These are phyloP conservation scores for Tupaia chinensis DNA, from an alignment of 2,113 vertebrate species.

Conservation along the genomic window DNA sequence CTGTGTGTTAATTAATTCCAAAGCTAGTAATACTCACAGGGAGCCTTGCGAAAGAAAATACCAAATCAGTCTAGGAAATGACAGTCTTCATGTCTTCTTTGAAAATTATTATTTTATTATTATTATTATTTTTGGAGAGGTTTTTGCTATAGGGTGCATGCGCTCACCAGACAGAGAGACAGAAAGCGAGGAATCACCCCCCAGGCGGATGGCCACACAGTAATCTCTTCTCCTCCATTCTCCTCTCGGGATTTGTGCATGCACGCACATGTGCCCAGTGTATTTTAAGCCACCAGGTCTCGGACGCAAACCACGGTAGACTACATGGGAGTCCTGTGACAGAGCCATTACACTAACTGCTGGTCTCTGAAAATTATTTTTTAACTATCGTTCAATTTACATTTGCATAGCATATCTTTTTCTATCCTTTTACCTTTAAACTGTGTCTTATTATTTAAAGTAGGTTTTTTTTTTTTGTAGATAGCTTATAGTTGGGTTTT, in stretches of 20 bases:
- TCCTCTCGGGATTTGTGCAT: too few relatives aligned
- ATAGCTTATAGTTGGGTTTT: background rate
- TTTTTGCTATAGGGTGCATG: too few relatives aligned
- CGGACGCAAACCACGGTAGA: too few relatives aligned
- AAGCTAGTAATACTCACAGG: background rate
- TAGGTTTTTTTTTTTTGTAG: background rate
- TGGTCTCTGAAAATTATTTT: slow-evolving; percentile 6
- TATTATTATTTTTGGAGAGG: background rate
- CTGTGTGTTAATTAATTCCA: background rate
- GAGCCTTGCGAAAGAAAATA: background rate
- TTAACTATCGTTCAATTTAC: background rate
- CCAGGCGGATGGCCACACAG: too few relatives aligned
- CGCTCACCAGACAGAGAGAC: too few relatives aligned
- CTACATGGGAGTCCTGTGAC: too few relatives aligned
- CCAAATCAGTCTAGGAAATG: background rate
- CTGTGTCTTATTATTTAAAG: background rate
- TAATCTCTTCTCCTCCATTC: too few relatives aligned
- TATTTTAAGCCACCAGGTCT: too few relatives aligned
- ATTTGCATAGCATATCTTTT: background rate
- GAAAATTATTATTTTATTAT: background rate
- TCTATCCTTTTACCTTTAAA: slow-evolving; percentile 13
- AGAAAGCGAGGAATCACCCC: too few relatives aligned
- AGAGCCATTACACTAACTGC: too few relatives aligned
- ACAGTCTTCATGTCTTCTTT: background rate
- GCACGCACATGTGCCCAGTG: too few relatives aligned